Conservation (phyloP, 2,797 vertebrate genomes). For the Acanthurus leucopareius region DNA sequence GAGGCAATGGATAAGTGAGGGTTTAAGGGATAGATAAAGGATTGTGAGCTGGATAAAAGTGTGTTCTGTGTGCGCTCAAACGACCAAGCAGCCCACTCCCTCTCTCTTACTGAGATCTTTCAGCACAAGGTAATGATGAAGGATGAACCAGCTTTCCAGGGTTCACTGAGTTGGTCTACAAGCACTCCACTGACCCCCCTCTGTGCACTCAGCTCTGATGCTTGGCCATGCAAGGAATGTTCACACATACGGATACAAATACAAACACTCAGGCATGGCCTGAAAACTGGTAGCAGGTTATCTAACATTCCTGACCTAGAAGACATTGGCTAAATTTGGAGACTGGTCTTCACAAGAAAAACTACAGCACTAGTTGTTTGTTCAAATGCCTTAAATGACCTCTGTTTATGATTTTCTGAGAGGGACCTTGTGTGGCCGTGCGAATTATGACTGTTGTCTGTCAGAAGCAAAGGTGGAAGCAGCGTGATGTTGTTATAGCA, state of each 20-base stretch:
- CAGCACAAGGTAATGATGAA: conserved; percentile 79
- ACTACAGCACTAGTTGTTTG: conserved; percentile 49
- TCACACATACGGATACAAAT: conserved; percentile 76
- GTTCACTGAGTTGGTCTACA: conserved; percentile 78
- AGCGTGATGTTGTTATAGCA: conserved; percentile 58
- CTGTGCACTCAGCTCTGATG: conserved; percentile 67
- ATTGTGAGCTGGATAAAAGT: conserved; percentile 59
- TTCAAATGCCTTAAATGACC: conserved; percentile 58
- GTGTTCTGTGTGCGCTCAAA: conserved; percentile 47
- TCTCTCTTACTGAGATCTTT: conserved; percentile 72
- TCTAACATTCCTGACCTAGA: conserved; percentile 73
- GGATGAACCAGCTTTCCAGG: conserved; percentile 70
- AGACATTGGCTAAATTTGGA: conserved; percentile 66
- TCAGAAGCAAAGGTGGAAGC: conserved; percentile 67
- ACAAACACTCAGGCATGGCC: conserved; percentile 66
- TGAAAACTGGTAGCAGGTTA: conserved; percentile 74
- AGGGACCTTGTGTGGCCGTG: conserved; percentile 55
- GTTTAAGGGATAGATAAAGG: conserved; percentile 52
- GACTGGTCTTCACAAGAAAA: conserved; percentile 40
- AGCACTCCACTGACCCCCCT: conserved; percentile 65
- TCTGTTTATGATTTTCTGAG: conserved; percentile 60
- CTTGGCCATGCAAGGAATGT: conserved; percentile 77
- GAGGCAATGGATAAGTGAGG: conserved; percentile 44
- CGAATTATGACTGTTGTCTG: conserved; percentile 75
- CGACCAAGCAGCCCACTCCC: conserved; percentile 32